Base-by-base conservation (phyloP, 1,140 invertebrate genomes). In the Conus betulinus region DNA sequence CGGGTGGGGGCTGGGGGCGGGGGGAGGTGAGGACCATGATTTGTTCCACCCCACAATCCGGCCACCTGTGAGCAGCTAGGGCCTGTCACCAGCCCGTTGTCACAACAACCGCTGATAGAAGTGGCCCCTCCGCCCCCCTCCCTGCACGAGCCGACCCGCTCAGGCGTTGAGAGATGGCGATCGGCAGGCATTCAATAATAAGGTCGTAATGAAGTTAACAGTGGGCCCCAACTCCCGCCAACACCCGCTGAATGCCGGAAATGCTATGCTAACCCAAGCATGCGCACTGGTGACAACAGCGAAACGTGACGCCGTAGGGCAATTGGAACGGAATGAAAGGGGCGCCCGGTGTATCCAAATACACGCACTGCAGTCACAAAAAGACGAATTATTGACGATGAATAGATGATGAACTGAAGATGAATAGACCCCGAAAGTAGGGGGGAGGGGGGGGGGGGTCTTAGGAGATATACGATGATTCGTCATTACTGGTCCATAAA, bases 191-290 rank as follows among this genome's bases (percentile, higher is more conserved):
- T 13, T 57, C 82, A 57, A 55, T 83, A 85, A 85, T 85, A 15
- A 63, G 57, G 57, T 15, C 55, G 25, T 85, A 85, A 85, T 63
- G 55, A 85, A 17, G 55, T 85, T 67, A 85, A 85, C 53, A 67
- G 25, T 57, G 57, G 60, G 25, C 3, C 39, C 39, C 39, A 3
- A 39, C 39, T 39, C 39, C 39, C 39, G 39, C 39, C 39, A 39
- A 39, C 39, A 39, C 39, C 39, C 39, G 39, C 25, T 85, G 4
- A 23, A 63, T 25, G 13, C 13, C 84, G 10, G 55, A 57, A 7
- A 27, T 7, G n/a, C 27, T 60, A 57, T 17, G 23, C 55, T 67
- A 11, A 27, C 13, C n/a, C 10, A 63, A 63, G 39, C 53, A 13
- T 84, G 53, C 53, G n/a, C 53, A n/a, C 52, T 5, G 17, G 11